phyloP scores from a whole-genome alignment of 2,113 vertebrate genomes.

The Vidua macroura region DNA sequence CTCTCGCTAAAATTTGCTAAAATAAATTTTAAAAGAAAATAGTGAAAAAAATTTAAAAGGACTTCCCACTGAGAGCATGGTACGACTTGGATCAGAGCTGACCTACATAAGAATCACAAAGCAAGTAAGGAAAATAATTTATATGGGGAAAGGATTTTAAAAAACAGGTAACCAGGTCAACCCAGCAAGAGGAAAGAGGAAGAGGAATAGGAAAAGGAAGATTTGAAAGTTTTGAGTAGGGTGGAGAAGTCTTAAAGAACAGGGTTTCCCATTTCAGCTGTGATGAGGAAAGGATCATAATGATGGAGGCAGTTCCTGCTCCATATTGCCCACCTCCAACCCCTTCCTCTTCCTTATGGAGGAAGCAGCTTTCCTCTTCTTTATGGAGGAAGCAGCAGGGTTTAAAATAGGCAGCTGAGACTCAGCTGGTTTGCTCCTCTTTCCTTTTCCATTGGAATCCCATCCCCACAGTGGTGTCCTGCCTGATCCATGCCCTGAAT shows the following conservation, averaged over 20 bases:
- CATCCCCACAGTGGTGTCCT: neutral
- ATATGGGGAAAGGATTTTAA: accelerated
- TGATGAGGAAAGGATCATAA: neutral
- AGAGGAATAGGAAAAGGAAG: neutral
- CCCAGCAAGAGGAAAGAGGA: neutral
- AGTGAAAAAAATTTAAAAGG: neutral
- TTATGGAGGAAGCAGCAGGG: neutral
- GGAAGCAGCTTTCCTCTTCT: neutral
- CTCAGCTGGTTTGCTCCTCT: neutral
- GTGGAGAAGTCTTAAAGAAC: neutral
- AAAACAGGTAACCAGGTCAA: neutral
- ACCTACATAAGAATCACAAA: neutral
- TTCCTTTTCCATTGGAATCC: neutral
- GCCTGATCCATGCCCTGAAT: accelerated
- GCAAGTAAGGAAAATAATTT: neutral
- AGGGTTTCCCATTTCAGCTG: neutral
- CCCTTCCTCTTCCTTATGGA: neutral
- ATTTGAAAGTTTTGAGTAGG: neutral
- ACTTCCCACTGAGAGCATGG: neutral
- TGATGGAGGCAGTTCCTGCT: neutral
- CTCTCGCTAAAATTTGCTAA: neutral
- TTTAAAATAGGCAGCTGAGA: neutral
- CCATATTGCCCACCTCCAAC: neutral
- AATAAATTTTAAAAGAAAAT: neutral
- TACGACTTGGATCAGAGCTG: neutral